phyloP scores from a whole-genome alignment of 2,797 vertebrate species.

The Todus mexicanus region DNA sequence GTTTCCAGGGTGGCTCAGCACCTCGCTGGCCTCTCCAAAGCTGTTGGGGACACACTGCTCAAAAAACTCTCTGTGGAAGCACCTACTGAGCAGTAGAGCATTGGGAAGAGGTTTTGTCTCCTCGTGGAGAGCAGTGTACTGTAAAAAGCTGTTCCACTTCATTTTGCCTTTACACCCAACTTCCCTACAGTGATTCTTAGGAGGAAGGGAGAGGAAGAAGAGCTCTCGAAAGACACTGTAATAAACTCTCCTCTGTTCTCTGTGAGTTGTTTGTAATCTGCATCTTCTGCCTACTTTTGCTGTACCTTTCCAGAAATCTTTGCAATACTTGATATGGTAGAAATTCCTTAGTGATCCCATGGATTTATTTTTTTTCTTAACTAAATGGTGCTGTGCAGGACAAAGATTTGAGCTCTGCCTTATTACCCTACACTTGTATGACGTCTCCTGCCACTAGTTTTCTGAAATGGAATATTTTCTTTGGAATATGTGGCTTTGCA shows the following conservation, averaged over 20 bases:
- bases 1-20: background rate
- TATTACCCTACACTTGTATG: background rate
- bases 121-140: background rate
- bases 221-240: slow-evolving; percentile 34
- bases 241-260: slow-evolving; percentile 24
- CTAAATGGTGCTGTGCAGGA: slow-evolving; percentile 53
- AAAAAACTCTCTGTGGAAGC: background rate
- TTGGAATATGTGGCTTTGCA: slow-evolving; percentile 41
- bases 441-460: slow-evolving; percentile 26
- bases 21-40: background rate
- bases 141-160: slow-evolving; percentile 1
- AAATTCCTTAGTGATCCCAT: slow-evolving; percentile 27
- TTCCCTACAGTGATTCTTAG: slow-evolving; percentile 8
- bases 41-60: background rate
- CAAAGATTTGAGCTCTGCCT: slow-evolving; percentile 34
- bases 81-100: background rate
- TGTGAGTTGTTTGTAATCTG: slow-evolving; percentile 44
- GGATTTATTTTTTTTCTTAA: slow-evolving; percentile 47
- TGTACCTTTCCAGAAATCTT: slow-evolving; percentile 32
- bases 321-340: slow-evolving; percentile 34
- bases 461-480: slow-evolving; percentile 15
- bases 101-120: background rate
- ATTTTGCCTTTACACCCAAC: background rate
- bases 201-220: slow-evolving; percentile 5
- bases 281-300: slow-evolving; percentile 38